A percentile compares a stretch with the other conserved stretches of the same genome.
phyloP scores from a whole-genome alignment of 2,113 vertebrate species.

The Athene noctua region DNA sequence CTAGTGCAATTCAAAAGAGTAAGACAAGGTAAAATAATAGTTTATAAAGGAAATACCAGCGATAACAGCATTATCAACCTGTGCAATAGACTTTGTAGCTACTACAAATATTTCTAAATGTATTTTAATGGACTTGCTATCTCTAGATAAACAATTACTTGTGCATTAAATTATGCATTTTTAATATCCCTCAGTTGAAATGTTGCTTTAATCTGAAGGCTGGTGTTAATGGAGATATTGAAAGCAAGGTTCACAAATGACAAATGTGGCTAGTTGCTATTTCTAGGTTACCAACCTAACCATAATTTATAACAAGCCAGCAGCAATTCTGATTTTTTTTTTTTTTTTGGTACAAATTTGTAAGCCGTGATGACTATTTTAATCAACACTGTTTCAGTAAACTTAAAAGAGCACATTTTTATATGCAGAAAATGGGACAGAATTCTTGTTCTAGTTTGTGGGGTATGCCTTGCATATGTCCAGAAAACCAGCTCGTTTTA shows the following conservation, averaged over 20 bases:
- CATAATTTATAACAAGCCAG: not conserved
- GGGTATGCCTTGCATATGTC: not conserved
- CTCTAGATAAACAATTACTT: not conserved
- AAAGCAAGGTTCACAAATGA: not conserved
- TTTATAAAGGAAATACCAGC: not conserved
- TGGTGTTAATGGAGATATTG: not conserved
- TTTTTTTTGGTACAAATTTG: not conserved
- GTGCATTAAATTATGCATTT: not conserved
- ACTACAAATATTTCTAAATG: not conserved
- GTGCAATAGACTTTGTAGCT: not conserved
- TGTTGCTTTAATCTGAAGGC: not conserved
- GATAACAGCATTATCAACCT: not conserved
- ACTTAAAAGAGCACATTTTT: not conserved
- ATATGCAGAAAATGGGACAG: not conserved
- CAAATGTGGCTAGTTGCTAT: not conserved
- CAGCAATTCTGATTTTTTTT: not conserved
- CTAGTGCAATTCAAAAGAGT: not conserved
- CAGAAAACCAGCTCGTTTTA: not conserved
- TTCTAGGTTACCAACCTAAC: not conserved
- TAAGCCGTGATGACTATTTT: not conserved
- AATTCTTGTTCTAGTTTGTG: not conserved
- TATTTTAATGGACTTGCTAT: not conserved
- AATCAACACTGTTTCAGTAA: not conserved
- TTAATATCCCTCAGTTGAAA: not conserved
- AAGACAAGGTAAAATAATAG: not conserved